These are phyloP conservation scores for Acleris laterana DNA, from an alignment of 2,888 invertebrate species.

Conservation along the genomic window DNA sequence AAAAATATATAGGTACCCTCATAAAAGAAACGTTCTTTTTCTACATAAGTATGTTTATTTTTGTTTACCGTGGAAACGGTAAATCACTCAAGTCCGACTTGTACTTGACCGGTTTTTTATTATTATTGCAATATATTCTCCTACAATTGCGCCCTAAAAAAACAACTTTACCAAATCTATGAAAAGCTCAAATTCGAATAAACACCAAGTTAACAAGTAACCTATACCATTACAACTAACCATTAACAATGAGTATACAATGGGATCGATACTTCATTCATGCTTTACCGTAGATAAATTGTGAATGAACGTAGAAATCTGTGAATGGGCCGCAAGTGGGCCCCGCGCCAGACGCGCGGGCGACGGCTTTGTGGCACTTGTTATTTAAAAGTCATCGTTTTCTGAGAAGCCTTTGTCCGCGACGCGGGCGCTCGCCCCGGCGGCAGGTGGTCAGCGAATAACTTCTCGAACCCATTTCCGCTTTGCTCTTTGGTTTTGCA, in stretches of 20 bases:
- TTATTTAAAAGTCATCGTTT: constrained; percentile 58
- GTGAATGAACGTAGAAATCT: constrained; percentile 66
- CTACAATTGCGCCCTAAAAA: neutral
- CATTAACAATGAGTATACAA: constrained; percentile 44
- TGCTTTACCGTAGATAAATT: constrained; percentile 57
- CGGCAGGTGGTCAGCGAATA: constrained; percentile 73
- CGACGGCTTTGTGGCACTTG: constrained; percentile 57
- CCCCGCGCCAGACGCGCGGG: constrained; percentile 63
- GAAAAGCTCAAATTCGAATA: neutral
- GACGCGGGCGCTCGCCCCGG: constrained; percentile 42
- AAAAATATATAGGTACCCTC: too few species aligned
- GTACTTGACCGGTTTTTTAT: too few species aligned
- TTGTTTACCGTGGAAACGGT: too few species aligned
- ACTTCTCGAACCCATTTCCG: constrained; percentile 68
- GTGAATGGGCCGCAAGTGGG: constrained; percentile 66
- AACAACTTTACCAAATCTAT: neutral
- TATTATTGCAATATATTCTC: neutral
- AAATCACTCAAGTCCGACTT: too few species aligned
- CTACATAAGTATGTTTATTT: too few species aligned
- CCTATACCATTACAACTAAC: constrained; percentile 24
- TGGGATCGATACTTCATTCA: constrained; percentile 63
- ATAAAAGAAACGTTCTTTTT: too few species aligned
- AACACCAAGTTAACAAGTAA: constrained; percentile 1
- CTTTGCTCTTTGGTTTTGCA: constrained; percentile 48
- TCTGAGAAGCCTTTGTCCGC: constrained; percentile 50